Percentiles rank a stretch among this genome's conserved stretches.
These are phyloP conservation scores for Semaprochilodus insignis DNA, from an alignment of 2,797 vertebrate species.

Conservation along the genomic window DNA sequence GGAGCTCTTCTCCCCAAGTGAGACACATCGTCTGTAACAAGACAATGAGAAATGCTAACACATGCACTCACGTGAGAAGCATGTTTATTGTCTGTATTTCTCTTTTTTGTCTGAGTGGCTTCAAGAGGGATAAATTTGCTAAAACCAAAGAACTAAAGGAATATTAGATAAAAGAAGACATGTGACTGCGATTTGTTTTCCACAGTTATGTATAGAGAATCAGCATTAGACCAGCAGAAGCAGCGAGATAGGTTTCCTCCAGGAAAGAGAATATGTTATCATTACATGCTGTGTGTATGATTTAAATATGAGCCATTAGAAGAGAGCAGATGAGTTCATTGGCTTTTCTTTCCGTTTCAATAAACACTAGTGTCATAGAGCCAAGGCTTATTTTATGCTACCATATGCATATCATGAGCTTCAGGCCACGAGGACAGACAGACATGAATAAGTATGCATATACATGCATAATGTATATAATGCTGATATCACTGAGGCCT, in stretches of 20 bases:
- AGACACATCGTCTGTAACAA: conserved; percentile 29
- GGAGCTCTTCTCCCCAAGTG: conserved; percentile 24
- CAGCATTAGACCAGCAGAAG: conserved; percentile 16
- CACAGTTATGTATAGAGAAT: not conserved
- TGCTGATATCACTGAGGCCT: conserved; percentile 33
- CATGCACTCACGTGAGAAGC: not conserved
- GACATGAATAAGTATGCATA: conserved; percentile 18
- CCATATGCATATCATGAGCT: conserved; percentile 20
- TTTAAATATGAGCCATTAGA: conserved; percentile 33
- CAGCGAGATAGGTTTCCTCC: conserved; percentile 3
- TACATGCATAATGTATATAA: conserved; percentile 29
- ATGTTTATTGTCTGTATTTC: not conserved
- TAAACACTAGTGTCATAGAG: conserved; percentile 13
- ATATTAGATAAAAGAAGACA: not conserved
- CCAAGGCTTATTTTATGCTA: conserved; percentile 31
- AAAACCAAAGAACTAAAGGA: not conserved
- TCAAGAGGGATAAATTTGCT: not conserved
- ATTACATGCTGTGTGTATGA: conserved; percentile 31
- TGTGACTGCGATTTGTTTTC: not conserved
- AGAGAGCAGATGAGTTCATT: conserved; percentile 23
- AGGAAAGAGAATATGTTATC: conserved; percentile 16
- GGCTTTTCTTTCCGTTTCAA: conserved; percentile 11
- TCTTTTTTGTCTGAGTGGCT: not conserved
- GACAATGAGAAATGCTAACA: conserved; percentile 32
- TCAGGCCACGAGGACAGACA: not conserved